phyloP scores from a whole-genome alignment of 37 sponge, comb jelly and placozoan genomes.

The Diacarnus erythraeanus region DNA sequence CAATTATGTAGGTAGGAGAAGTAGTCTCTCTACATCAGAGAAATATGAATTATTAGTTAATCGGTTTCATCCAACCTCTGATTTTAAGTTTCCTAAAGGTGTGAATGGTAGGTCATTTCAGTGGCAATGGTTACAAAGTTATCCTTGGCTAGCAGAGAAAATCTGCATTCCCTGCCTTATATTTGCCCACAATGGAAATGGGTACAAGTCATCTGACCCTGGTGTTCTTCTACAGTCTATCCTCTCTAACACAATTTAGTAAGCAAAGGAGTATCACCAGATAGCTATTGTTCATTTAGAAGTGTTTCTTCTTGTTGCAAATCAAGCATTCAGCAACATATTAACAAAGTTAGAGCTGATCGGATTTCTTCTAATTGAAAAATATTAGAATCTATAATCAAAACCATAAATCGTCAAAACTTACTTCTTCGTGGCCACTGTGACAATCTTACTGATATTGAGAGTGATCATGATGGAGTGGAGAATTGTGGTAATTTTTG shows the following conservation, averaged over 20 bases:
- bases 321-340: background rate
- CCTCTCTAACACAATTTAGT: constrained; percentile 29
- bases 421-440: constrained; percentile 30
- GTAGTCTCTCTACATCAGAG: too few relatives aligned
- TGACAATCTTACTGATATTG: constrained; percentile 15
- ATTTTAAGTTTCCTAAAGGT: background rate
- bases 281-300: constrained; percentile 19
- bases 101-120: too few relatives aligned
- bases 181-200: constrained; percentile 32
- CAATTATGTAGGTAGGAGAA: too few relatives aligned
- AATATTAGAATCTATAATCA: constrained; percentile 31
- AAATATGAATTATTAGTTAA: too few relatives aligned
- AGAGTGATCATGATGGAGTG: background rate
- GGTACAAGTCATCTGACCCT: background rate
- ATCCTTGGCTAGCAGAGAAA: constrained; percentile 14
- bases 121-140: too few relatives aligned
- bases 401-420: constrained; percentile 44
- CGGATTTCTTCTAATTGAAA: constrained; percentile 21
- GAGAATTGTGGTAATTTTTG: constrained; percentile 12
- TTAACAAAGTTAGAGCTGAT: background rate
- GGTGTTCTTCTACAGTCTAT: constrained; percentile 46
- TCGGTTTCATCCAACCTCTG: too few relatives aligned
- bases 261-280: constrained; percentile 33
- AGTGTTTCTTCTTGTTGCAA: constrained; percentile 19
- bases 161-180: constrained; percentile 29